A percentile compares a stretch with the other conserved stretches of the same genome.
phyloP scores from a whole-genome alignment of 2,113 vertebrate species.

The Actinemys pallida region DNA sequence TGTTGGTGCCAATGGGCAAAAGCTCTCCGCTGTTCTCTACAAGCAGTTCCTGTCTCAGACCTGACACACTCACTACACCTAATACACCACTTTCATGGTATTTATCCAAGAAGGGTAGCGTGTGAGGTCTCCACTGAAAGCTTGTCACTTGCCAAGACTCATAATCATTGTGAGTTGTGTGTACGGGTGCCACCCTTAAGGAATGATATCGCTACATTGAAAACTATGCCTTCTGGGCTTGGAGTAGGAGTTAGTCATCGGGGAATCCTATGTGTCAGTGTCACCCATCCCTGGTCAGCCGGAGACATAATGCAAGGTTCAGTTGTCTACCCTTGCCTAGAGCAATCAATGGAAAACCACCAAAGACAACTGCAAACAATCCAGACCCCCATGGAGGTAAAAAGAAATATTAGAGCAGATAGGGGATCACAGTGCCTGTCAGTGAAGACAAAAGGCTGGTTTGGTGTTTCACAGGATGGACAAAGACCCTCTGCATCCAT shows the following conservation, averaged over 20 bases:
- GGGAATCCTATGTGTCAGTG: too few relatives aligned
- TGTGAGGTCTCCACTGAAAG: not conserved
- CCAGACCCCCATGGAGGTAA: too few relatives aligned
- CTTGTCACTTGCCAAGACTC: not conserved
- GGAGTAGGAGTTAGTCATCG: not conserved
- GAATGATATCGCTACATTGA: not conserved
- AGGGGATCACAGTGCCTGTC: too few relatives aligned
- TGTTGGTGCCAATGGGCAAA: too few relatives aligned
- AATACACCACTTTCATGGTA: not conserved
- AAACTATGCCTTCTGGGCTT: not conserved
- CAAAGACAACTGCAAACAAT: not conserved
- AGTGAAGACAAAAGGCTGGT: too few relatives aligned
- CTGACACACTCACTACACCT: too few relatives aligned
- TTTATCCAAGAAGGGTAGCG: not conserved
- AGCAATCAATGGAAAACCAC: not conserved
- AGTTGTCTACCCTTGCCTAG: not conserved
- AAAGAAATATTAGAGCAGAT: too few relatives aligned
- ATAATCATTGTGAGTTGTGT: not conserved
- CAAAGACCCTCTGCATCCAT: too few relatives aligned
- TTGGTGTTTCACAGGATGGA: too few relatives aligned
- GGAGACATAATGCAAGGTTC: not conserved
- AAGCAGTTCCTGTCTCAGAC: too few relatives aligned
- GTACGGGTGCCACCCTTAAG: not conserved
- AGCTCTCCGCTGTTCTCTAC: too few relatives aligned
- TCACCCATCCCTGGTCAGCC: not conserved